phyloP scores from a whole-genome alignment of 2,797 vertebrate genomes.

The Erethizon dorsatum region DNA sequence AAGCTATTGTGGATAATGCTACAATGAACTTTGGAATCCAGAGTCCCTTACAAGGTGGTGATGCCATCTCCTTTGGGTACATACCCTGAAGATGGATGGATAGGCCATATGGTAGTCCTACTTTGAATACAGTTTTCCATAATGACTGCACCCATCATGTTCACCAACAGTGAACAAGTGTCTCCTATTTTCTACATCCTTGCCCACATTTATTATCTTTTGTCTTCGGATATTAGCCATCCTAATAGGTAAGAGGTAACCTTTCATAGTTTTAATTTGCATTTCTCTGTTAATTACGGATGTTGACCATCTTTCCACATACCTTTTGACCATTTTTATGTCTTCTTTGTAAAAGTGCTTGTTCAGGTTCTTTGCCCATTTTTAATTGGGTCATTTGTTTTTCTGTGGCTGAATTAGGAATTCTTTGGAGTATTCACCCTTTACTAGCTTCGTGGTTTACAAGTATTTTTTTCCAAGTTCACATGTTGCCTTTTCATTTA shows the following conservation, averaged over 20 bases:
- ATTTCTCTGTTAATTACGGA: background rate
- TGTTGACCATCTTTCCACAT: background rate
- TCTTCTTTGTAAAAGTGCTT: background rate
- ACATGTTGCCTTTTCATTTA: background rate
- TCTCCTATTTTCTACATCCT: background rate
- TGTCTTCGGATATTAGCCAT: background rate
- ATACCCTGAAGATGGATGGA: background rate
- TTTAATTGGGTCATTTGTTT: background rate
- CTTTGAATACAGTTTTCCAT: background rate
- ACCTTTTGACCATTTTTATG: background rate
- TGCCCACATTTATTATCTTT: background rate
- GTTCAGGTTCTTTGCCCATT: background rate
- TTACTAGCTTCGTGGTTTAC: background rate
- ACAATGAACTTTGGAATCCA: background rate
- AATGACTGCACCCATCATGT: background rate
- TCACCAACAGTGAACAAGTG: background rate
- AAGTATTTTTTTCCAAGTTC: background rate
- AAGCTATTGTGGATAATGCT: background rate
- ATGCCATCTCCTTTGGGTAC: background rate
- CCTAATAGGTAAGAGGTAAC: background rate
- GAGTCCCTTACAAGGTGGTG: background rate
- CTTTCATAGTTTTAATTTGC: background rate
- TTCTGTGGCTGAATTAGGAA: background rate
- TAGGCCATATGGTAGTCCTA: background rate
- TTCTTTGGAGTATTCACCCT: background rate